phyloP scores from a whole-genome alignment of 2,113 vertebrate species.

The Aramus guarauna region DNA sequence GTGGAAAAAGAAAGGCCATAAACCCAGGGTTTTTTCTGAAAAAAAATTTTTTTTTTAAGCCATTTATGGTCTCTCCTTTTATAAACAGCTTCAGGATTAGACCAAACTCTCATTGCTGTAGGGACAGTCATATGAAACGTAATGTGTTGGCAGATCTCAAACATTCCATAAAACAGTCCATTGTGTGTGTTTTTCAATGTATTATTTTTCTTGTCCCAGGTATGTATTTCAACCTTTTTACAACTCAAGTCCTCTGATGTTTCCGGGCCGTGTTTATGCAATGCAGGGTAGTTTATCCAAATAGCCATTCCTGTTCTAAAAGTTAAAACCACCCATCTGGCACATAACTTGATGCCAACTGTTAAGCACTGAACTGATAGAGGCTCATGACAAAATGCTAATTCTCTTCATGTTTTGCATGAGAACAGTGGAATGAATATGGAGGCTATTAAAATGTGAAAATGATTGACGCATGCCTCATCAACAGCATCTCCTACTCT shows the following conservation, averaged over 20 bases:
- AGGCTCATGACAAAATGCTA: conserved; percentile 25
- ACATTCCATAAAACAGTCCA: too few species aligned
- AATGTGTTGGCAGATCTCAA: neutral
- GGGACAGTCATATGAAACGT: neutral
- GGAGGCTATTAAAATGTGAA: conserved; percentile 19
- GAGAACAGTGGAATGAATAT: conserved; percentile 1
- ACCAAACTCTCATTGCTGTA: neutral
- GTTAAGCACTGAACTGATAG: conserved; percentile 9
- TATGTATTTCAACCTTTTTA: neutral
- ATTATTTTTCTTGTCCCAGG: neutral
- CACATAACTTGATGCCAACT: conserved; percentile 49
- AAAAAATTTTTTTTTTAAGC: neutral
- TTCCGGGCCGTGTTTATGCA: conserved; percentile 27
- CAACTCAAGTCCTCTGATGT: neutral
- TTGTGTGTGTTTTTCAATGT: neutral
- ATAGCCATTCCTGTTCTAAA: conserved; percentile 41
- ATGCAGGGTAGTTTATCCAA: conserved; percentile 42
- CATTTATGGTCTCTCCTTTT: neutral
- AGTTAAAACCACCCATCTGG: conserved; percentile 69
- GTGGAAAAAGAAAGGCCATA: neutral
- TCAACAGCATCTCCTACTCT: neutral
- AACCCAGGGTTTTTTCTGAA: neutral
- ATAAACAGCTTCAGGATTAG: neutral
- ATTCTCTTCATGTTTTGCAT: conserved; percentile 32
- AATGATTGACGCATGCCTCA: conserved; percentile 45